A percentile compares a stretch with the other conserved stretches of the same genome.
These are phyloP conservation scores for Tachyglossus aculeatus DNA, from an alignment of 2,797 vertebrate species.

Conservation along the genomic window DNA sequence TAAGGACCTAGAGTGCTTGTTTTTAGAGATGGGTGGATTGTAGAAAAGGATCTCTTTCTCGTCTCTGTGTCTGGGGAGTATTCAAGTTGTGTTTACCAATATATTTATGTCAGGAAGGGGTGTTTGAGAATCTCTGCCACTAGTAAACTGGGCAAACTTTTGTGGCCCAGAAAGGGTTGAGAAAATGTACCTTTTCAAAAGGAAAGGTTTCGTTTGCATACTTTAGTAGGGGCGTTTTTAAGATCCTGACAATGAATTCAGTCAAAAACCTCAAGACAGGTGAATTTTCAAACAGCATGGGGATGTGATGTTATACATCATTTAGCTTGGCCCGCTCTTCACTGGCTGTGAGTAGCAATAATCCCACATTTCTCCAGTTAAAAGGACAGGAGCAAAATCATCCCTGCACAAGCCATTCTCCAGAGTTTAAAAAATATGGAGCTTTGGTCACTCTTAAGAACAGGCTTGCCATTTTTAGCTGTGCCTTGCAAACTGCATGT, in stretches of 20 bases:
- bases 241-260: neutral
- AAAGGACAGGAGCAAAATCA: neutral
- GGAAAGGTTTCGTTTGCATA: slow-evolving; percentile 1
- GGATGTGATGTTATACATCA: neutral
- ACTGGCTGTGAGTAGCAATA: neutral
- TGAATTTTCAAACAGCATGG: neutral
- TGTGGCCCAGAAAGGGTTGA: too few species aligned
- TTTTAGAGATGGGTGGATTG: too few species aligned
- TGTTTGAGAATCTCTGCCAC: too few species aligned
- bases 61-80: too few species aligned
- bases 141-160: too few species aligned
- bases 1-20: too few species aligned
- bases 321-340: neutral
- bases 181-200: neutral
- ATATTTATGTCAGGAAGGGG: too few species aligned
- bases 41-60: too few species aligned
- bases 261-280: neutral
- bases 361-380: neutral
- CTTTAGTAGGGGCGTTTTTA: neutral
- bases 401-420: neutral
- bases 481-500: neutral
- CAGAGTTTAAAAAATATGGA: neutral
- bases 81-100: too few species aligned
- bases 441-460: neutral
- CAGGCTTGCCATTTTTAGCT: slow-evolving; percentile 18